Evolutionary conservation across 1,140 invertebrate species (phyloP), one percentile per base, ranked within the genome.

Genomic region (Cephus cinctus): DNA sequence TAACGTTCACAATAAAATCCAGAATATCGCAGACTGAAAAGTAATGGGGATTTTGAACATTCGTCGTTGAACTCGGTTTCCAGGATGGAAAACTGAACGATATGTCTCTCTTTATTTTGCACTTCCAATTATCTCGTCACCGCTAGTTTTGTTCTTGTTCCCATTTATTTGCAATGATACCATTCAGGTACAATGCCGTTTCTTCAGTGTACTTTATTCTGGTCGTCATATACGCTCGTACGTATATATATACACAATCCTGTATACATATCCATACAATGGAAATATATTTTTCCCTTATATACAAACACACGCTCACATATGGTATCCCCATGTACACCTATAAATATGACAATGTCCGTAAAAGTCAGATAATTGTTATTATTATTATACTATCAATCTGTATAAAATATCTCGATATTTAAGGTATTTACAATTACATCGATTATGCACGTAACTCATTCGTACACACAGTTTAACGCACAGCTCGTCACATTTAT

Each of bases 381-480:
- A 40, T 40, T 5, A 11, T 11, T 40, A 18, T 20, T 35, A 15
- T 31, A 45, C 21, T 66, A 71, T 61, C 63, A 61, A 69, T 71
- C 51, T 56, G 73, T 76, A 75, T 73, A 76, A 75, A 76, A 76
- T 73, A 74, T 73, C 59, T 52, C 57, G 53, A 57, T 63, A 56
- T 65, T 49, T 31, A 62, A 56, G 56, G 43, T 69, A 67, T 65
- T 59, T 71, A 71, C 67, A 69, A 59, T 49, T 43, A 59, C 35
- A 49, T 52, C 39, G 20, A 20, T 39, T 25, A 12, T 47, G 22
- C 31, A 12, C 20, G 16, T 15, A 36, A 44, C 15, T 36, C 42
- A 38, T 30, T 43, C 11, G 39, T 27, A n/a, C 39, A 19, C 16
- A 20, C 39, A 3, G 35, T 38, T 2, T 15, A 11, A 36, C 21